Base-by-base conservation (phyloP, 2,888 invertebrate genomes). In the Carcina quercana region DNA sequence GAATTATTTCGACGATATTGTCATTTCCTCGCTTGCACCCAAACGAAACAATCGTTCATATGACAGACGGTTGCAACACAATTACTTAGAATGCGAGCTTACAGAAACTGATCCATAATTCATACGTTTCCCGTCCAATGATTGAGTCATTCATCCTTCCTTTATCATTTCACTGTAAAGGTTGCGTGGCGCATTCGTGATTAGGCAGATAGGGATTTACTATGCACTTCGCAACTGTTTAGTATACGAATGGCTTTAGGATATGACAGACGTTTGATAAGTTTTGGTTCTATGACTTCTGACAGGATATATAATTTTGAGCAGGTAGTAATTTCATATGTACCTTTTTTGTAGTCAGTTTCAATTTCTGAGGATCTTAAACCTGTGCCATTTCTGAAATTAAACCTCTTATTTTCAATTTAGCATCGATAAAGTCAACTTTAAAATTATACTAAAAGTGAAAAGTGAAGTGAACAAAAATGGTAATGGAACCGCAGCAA, bases 401-500 rank as follows among this genome's bases (percentile, higher is more conserved):
- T n/a, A n/a, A n/a, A n/a, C n/a, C n/a, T n/a, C n/a, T n/a, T n/a
- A n/a, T 25, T 38, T 28, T 15, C 37, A 36, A 42, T n/a, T n/a
- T 39, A 50, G 50, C 52, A 56, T 66, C 67, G 71, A 63, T 67
- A 69, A 53, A 70, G 66, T 72, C 67, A 12, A 14, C n/a, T n/a
- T n/a, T n/a, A n/a, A n/a, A n/a, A n/a, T n/a, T n/a, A n/a, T n/a
- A n/a, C n/a, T 20, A 5, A 27, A 8, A 19, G 21, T 17, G 24
- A 8, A 42, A 32, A 42, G 41, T 50, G 50, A 35, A 28, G 27
- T 28, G 32, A 36, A 39, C 29, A 30, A 76, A 71, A 64, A 83
- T 83, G 83, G 79, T 82, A 46, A 79, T 83, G 79, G 82, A 83
- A 68, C 64, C 78, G 40, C 71, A 75, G 40, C 68, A 65, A 44